Evolutionary conservation across 1,140 invertebrate genomes (phyloP).

Genomic region (Drosophila parabipectinata): DNA sequence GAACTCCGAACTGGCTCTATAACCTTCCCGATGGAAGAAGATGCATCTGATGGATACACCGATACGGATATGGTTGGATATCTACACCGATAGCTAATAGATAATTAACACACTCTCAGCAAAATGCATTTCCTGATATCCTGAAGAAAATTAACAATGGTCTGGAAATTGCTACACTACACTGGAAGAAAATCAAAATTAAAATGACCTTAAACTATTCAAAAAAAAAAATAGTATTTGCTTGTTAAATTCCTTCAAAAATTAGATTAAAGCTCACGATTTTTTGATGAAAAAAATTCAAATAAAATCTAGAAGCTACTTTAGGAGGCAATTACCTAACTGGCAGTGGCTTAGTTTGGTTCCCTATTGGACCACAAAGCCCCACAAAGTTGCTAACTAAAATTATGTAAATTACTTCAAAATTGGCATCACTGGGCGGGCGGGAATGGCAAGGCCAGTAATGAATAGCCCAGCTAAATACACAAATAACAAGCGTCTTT

Average conservation of each 20-base stretch:
- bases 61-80: no score
- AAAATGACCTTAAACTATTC: not conserved
- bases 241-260: not conserved
- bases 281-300: not conserved
- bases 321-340: not conserved
- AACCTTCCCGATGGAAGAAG: not conserved
- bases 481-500: conserved; percentile 57
- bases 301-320: not conserved
- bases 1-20: conserved; percentile 23
- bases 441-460: conserved; percentile 45
- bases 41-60: conserved; percentile 19
- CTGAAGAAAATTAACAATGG: not conserved
- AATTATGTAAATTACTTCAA: conserved; percentile 70
- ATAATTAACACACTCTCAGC: not conserved
- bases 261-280: no score
- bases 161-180: no score
- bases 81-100: no score
- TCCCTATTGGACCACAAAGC: no score
- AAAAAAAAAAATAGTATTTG: not conserved
- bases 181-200: not conserved
- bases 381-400: conserved; percentile 10
- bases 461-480: conserved; percentile 44
- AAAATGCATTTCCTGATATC: not conserved
- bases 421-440: conserved; percentile 42
- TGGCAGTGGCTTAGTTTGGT: not conserved